Evolutionary conservation across 2,113 vertebrate genomes (phyloP).

Genomic region (Solenodon paradoxus): DNA sequence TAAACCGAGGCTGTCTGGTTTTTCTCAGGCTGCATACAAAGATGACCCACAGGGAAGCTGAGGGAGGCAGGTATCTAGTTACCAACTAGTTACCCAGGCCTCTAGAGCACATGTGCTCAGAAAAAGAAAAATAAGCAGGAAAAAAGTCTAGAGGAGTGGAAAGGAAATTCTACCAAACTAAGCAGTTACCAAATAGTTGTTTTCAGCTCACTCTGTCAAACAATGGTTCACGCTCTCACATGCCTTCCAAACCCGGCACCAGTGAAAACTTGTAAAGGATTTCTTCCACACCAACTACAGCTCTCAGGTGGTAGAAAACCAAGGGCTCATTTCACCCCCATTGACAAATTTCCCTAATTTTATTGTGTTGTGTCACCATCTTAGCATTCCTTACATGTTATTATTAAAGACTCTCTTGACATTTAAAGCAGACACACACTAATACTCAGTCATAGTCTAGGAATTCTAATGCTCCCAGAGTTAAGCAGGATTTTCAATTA

Average conservation of each 20-base stretch:
- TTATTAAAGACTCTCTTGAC: conserved; percentile 84
- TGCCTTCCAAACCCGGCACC: neutral
- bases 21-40: neutral
- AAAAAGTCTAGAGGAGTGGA: neutral
- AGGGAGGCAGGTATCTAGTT: neutral
- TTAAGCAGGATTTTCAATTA: conserved; percentile 82
- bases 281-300: neutral
- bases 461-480: conserved; percentile 83
- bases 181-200: neutral
- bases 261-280: neutral
- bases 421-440: conserved; percentile 84
- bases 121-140: neutral
- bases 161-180: neutral
- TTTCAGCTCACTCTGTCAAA: neutral
- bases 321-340: conserved; percentile 37
- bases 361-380: conserved; percentile 66
- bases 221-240: neutral
- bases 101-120: neutral
- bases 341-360: conserved; percentile 60
- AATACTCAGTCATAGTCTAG: conserved; percentile 85
- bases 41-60: neutral
- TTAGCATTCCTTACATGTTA: conserved; percentile 75
- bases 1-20: rapidly evolving
- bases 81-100: neutral
- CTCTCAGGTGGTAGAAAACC: conserved; percentile 12